Base-by-base conservation (phyloP, 2,797 vertebrate species). In the Simalia tracyae region DNA sequence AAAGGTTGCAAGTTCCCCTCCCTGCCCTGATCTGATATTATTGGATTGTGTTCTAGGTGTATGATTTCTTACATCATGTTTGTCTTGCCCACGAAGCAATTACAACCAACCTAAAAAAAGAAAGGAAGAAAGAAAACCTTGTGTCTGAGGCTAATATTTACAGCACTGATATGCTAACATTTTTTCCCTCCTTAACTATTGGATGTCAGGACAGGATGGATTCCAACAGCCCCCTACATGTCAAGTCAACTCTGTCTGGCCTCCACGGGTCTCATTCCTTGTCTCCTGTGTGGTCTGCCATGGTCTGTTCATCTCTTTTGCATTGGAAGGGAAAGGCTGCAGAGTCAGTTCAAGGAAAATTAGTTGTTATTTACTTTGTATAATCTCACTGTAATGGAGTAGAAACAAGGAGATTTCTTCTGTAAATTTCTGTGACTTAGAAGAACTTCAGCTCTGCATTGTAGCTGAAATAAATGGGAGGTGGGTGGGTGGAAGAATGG, bases 91-190 rank as follows among this genome's bases (percentile, higher is more conserved):
- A 22, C 36, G 94, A 92, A 94, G 57, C 14, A 31, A 91, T 12
- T 0, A 76, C 68, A 94, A 42, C 5, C 1, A 57, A 19, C 12
- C 24, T 95, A 86, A 86, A 61, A 46, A 91, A 24, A 72, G 19
- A 86, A 86, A 61, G 54, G 91, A 24, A 72, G 19, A 50, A 50
- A 50, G 6, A 50, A 7, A 50, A 7, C 36, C 24, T 68, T 90
- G 63, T 61, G 91, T 89, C 85, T 57, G 12, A 93, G 68, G 26
- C 28, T 91, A 91, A 46, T 93, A 91, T 93, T 95, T 94, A 92
- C 2, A 91, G 31, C 24, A 68, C 90, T 94, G 94, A 19, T 91
- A 91, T 22, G 63, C 64, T 90, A 92, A 92, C 90, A 63, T 95
- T 94, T 94, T 92, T 90, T n/a, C 93, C 50, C 50, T 50, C 50